These are phyloP conservation scores for Tachystola acroxantha DNA, from an alignment of 2,888 invertebrate genomes.

Conservation along the genomic window DNA sequence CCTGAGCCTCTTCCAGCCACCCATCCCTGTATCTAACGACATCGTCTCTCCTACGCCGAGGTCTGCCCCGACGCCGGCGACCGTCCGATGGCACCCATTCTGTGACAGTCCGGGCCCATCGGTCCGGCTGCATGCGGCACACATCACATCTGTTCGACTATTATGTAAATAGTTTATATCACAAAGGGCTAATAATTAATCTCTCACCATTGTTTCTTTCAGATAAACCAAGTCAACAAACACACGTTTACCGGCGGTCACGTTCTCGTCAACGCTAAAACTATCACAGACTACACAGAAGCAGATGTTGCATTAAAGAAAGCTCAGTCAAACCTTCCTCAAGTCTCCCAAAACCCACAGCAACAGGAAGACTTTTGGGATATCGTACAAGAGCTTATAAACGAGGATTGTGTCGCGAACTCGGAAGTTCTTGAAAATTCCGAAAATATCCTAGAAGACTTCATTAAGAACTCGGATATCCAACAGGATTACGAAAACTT, in stretches of 20 bases:
- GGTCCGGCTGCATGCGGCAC: too few species aligned
- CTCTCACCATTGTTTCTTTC: constrained; percentile 10
- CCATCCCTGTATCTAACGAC: too few species aligned
- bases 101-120: too few species aligned
- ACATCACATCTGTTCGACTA: too few species aligned
- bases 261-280: constrained; percentile 40
- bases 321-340: constrained; percentile 21
- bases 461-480: constrained; percentile 16
- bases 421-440: constrained; percentile 1
- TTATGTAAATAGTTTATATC: too few species aligned
- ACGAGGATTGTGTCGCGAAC: constrained; percentile 20
- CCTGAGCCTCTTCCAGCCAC: too few species aligned
- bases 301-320: constrained; percentile 38
- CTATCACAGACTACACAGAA: constrained; percentile 27
- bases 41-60: too few species aligned
- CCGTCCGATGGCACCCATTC: too few species aligned
- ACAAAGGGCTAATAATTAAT: too few species aligned
- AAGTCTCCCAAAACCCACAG: constrained; percentile 31
- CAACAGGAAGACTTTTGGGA: constrained; percentile 37
- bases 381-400: constrained; percentile 40
- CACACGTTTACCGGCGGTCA: constrained; percentile 54
- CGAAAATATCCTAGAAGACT: constrained; percentile 22
- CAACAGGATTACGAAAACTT: constrained; percentile 11
- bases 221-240: constrained; percentile 52
- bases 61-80: too few species aligned